Evolutionary conservation across 2,797 vertebrate genomes (phyloP), one percentile per base, ranked within the genome.

Genomic region (Takifugu rubripes): DNA sequence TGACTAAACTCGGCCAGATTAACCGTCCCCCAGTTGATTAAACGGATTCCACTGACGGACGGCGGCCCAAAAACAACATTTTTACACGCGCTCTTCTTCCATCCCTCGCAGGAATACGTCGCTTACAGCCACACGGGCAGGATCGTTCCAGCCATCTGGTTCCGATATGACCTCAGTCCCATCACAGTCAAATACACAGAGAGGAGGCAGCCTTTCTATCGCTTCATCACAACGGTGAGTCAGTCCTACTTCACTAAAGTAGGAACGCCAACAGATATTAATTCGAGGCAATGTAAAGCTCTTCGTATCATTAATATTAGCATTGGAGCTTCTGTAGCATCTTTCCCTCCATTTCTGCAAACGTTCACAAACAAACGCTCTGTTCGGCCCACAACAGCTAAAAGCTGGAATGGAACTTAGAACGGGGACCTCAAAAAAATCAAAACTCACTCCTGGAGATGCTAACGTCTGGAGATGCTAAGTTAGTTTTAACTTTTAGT

Each of bases 101-200:
- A 12, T n/a, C 29, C 7, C 46, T 14, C 44, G n/a, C 66, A 99
- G 97, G 97, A 98, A 61, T 99, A 99, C 0, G 94, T 99, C 0
- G 95, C 97, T 33, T 99, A 98, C 83, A 99, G 97, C 84, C 97
- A 99, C 91, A 99, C 97, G 0, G 97, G 97, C 40, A 91, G 97
- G 63, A 99, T 99, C 84, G 96, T 99, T 78, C 97, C 97, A 0
- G 96, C 96, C n/a, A 99, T 99, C 90, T 99, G 97, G 97, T 99
- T 98, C 87, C 92, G 97, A 9, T 99, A 99, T 0, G 97, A 99
- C 87, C 90, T 99, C 78, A 99, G 97, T 87, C 97, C 97, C 62
- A 99, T 99, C 90, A 99, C 97, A 29, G 96, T 99, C 69, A 99
- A 99, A 79, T 98, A 99, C 86, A 98, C 96, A 12, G 97, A 99